phyloP scores from a whole-genome alignment of 2,888 invertebrate genomes.

The Pristionchus maxplancki region DNA sequence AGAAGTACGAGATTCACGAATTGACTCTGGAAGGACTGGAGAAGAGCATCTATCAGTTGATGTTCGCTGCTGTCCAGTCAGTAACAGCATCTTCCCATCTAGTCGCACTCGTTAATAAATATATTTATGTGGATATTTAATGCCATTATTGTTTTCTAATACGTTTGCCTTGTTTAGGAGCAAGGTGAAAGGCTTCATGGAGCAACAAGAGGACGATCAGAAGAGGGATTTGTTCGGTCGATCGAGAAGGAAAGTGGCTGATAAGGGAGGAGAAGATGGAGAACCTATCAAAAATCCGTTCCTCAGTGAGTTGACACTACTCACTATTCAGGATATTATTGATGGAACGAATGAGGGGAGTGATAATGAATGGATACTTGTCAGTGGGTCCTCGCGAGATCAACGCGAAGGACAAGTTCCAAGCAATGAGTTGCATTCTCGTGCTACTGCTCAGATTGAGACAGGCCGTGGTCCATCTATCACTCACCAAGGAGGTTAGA shows the following conservation, averaged over 20 bases:
- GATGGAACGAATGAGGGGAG: too few species aligned
- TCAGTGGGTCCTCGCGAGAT: slow-evolving; percentile 60
- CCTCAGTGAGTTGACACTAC: slow-evolving; percentile 45
- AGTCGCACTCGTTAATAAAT: not conserved
- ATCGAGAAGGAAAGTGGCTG: slow-evolving; percentile 51
- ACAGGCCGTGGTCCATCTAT: slow-evolving; percentile 92
- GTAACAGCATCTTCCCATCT: not conserved
- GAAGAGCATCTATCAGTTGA: slow-evolving; percentile 74
- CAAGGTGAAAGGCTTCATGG: slow-evolving; percentile 77
- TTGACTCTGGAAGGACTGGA: slow-evolving; percentile 76
- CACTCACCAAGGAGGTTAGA: slow-evolving; percentile 84
- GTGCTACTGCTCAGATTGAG: slow-evolving; percentile 89
- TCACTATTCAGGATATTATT: too few species aligned
- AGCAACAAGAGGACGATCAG: slow-evolving; percentile 70
- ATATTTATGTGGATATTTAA: too few species aligned
- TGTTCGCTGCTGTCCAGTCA: slow-evolving; percentile 71
- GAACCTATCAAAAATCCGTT: slow-evolving; percentile 67
- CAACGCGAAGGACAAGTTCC: slow-evolving; percentile 56
- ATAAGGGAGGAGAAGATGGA: slow-evolving; percentile 52
- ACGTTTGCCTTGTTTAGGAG: slow-evolving; percentile 68
- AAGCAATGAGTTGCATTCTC: slow-evolving; percentile 79
- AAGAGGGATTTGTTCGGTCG: slow-evolving; percentile 53
- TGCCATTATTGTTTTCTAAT: not conserved
- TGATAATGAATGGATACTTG: not conserved
- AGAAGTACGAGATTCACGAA: slow-evolving; percentile 72